These are phyloP conservation scores for Dinocampus coccinellae DNA, from an alignment of 2,888 invertebrate species.

Conservation along the genomic window DNA sequence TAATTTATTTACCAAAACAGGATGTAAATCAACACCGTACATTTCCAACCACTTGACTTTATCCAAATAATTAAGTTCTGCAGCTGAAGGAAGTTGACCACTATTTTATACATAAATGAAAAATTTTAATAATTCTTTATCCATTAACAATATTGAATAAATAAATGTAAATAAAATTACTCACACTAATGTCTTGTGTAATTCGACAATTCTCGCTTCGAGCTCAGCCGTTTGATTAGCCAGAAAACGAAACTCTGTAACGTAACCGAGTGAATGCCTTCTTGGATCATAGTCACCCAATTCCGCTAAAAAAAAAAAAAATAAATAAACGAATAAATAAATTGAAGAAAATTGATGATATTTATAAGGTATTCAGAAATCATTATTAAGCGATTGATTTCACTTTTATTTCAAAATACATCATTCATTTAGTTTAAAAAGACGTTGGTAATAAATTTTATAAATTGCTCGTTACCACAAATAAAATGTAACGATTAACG, in stretches of 20 bases:
- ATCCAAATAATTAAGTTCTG: conserved; percentile 95
- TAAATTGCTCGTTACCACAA: conserved; percentile 23
- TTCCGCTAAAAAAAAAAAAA: conserved; percentile 79
- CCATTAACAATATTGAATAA: conserved; percentile 28
- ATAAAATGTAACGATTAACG: conserved; percentile 17
- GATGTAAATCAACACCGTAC: conserved; percentile 98
- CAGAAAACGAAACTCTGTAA: conserved; percentile 93
- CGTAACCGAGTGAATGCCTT: conserved; percentile 89
- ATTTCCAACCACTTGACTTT: conserved; percentile 99
- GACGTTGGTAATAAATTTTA: not conserved
- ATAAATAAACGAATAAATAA: conserved; percentile 22
- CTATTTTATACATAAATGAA: conserved; percentile 69
- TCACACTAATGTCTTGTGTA: conserved; percentile 91
- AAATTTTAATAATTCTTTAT: not conserved
- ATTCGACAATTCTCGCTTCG: conserved; percentile 87
- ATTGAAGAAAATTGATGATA: conserved; percentile 1
- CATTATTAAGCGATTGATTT: conserved; percentile 9
- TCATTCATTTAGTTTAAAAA: not conserved
- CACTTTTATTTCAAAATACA: not conserved
- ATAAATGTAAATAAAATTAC: conserved; percentile 55
- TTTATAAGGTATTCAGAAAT: not conserved
- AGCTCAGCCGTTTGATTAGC: conserved; percentile 93
- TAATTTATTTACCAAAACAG: conserved; percentile 87
- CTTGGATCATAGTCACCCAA: conserved; percentile 93
- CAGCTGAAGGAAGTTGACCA: conserved; percentile 90